Conservation (phyloP, 2,113 vertebrate genomes). For the Tenrec ecaudatus region DNA sequence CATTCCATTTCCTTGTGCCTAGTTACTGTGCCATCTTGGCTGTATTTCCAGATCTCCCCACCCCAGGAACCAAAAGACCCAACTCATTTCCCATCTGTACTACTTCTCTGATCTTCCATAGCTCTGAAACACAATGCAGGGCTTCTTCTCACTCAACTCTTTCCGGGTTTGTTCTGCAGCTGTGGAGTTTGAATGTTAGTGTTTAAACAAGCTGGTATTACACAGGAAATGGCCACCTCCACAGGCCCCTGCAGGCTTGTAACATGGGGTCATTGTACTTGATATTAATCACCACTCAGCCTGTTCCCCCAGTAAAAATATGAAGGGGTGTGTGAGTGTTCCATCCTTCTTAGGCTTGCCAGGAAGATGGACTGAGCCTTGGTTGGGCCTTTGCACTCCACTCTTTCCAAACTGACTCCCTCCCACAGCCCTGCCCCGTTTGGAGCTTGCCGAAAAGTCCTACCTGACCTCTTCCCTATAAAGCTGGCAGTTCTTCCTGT, state of each 20-base stretch:
- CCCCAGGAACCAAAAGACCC: conserved; percentile 53
- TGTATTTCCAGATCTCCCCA: conserved; percentile 41
- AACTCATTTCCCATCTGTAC: conserved; percentile 84
- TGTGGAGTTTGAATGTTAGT: conserved; percentile 88
- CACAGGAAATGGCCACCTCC: conserved; percentile 91
- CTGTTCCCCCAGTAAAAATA: conserved; percentile 81
- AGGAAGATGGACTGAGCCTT: conserved; percentile 60
- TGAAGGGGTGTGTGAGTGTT: conserved; percentile 67
- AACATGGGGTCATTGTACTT: conserved; percentile 89
- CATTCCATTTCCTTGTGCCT: conserved; percentile 57
- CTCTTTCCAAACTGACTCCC: neutral
- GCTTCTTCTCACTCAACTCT: conserved; percentile 87
- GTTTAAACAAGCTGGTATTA: conserved; percentile 92
- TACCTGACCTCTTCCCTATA: conserved; percentile 51
- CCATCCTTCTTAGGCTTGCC: conserved; percentile 60
- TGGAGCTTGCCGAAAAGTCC: conserved; percentile 22
- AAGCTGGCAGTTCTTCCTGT: conserved; percentile 53
- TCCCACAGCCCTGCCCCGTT: neutral
- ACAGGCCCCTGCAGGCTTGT: conserved; percentile 87
- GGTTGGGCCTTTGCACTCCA: neutral
- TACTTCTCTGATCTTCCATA: conserved; percentile 76
- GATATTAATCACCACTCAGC: conserved; percentile 89
- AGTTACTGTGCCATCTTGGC: conserved; percentile 65
- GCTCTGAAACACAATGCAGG: conserved; percentile 85
- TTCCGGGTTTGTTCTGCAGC: conserved; percentile 91